Percentiles rank a stretch among this genome's conserved stretches.
Evolutionary conservation across 2,888 invertebrate species (phyloP).

Genomic region (Drosophila emarginata): DNA sequence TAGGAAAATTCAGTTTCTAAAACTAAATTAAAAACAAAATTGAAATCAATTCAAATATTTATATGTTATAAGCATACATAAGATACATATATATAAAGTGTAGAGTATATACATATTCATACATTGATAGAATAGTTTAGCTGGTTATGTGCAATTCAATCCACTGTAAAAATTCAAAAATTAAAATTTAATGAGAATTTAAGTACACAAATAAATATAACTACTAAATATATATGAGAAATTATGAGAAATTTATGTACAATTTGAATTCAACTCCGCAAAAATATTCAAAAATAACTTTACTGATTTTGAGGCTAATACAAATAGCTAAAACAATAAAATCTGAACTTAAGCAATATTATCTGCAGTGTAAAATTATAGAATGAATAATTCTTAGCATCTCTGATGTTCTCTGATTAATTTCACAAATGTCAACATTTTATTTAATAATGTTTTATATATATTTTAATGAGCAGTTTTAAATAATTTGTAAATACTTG

Average conservation of each 20-base stretch:
- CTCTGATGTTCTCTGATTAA: too few relatives aligned
- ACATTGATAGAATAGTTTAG: background rate
- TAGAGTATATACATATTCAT: conserved; percentile 26
- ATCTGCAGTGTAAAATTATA: too few relatives aligned
- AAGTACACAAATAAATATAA: background rate
- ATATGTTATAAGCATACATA: background rate
- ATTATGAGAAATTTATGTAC: background rate
- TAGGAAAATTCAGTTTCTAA: background rate
- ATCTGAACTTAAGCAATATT: too few relatives aligned
- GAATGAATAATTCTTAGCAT: too few relatives aligned
- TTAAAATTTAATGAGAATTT: background rate
- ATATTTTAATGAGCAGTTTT: too few relatives aligned
- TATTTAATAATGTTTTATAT: too few relatives aligned
- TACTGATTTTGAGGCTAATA: background rate
- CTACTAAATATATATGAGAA: background rate
- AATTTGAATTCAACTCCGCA: too few relatives aligned
- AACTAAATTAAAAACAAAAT: background rate
- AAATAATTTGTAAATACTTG: too few relatives aligned
- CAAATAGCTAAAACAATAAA: background rate
- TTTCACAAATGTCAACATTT: background rate
- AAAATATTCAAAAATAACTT: background rate
- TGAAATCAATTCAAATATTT: background rate
- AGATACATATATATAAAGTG: background rate
- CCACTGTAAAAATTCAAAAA: conserved; percentile 26
- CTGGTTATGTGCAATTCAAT: conserved; percentile 6